phyloP scores from a whole-genome alignment of 2,888 invertebrate genomes.

The Sceliomorpha sp. region DNA sequence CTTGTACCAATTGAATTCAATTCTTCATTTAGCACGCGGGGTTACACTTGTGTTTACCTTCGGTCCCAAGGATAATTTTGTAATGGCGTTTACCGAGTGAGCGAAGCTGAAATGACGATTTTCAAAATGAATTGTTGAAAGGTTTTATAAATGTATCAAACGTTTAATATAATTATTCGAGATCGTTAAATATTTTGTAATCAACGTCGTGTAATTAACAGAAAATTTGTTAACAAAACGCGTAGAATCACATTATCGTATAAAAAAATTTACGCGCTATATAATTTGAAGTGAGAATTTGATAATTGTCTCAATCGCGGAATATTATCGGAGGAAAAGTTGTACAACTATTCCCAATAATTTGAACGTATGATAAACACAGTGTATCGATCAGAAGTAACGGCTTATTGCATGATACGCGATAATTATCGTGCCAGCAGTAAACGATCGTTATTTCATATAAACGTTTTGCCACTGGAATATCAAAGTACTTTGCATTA shows the following conservation, averaged over 20 bases:
- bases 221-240: too few species aligned
- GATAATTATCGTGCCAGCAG: conserved; percentile 44
- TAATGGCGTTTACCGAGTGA: too few species aligned
- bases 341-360: conserved; percentile 25
- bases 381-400: conserved; percentile 32
- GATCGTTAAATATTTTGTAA: too few species aligned
- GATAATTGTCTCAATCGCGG: conserved; percentile 54
- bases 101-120: too few species aligned
- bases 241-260: too few species aligned
- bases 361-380: conserved; percentile 27
- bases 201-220: too few species aligned
- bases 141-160: too few species aligned
- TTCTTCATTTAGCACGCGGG: conserved; percentile 18
- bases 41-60: too few species aligned
- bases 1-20: conserved; percentile 29
- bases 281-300: conserved; percentile 26
- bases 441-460: conserved; percentile 33
- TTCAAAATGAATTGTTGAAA: too few species aligned
- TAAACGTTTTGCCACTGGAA: conserved; percentile 22
- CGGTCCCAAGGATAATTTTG: too few species aligned
- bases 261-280: too few species aligned
- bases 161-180: too few species aligned
- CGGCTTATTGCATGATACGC: conserved; percentile 24
- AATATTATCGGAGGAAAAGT: conserved; percentile 37
- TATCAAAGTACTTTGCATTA: conserved; percentile 16